These are phyloP conservation scores for Actenoides lindsayi DNA, from an alignment of 2,113 vertebrate species.

Conservation along the genomic window DNA sequence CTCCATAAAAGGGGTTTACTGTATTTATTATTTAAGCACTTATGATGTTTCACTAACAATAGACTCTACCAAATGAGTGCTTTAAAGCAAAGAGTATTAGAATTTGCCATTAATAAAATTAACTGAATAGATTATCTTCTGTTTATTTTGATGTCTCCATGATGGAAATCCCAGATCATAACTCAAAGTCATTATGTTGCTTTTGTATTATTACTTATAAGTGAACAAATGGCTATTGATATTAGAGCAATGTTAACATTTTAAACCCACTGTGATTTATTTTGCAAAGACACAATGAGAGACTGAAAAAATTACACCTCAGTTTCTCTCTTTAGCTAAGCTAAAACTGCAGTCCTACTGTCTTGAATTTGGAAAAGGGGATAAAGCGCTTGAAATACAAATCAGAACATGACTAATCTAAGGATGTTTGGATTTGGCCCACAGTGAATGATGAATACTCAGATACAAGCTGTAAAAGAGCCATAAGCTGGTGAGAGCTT, in stretches of 20 bases:
- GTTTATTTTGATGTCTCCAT: conserved; percentile 22
- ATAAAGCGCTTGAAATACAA: neutral
- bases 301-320: neutral
- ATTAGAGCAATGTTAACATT: neutral
- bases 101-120: conserved; percentile 55
- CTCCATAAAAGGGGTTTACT: neutral
- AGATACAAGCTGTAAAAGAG: neutral
- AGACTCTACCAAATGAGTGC: neutral
- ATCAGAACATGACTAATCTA: neutral
- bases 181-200: conserved; percentile 3
- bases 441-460: neutral
- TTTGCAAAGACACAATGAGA: conserved; percentile 11
- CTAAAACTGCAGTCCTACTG: neutral
- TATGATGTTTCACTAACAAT: neutral
- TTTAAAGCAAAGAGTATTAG: conserved; percentile 56
- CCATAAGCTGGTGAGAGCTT: neutral
- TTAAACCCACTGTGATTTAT: conserved; percentile 13
- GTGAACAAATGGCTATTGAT: conserved; percentile 12
- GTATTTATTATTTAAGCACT: conserved; percentile 35
- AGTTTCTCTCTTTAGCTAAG: neutral
- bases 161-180: conserved; percentile 31
- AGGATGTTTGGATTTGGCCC: neutral
- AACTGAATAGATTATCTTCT: conserved; percentile 37
- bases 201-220: conserved; percentile 7
- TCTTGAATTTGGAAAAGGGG: neutral